Evolutionary conservation across 1,140 invertebrate genomes (phyloP).

Genomic region (Sitodiplosis mosellana): DNA sequence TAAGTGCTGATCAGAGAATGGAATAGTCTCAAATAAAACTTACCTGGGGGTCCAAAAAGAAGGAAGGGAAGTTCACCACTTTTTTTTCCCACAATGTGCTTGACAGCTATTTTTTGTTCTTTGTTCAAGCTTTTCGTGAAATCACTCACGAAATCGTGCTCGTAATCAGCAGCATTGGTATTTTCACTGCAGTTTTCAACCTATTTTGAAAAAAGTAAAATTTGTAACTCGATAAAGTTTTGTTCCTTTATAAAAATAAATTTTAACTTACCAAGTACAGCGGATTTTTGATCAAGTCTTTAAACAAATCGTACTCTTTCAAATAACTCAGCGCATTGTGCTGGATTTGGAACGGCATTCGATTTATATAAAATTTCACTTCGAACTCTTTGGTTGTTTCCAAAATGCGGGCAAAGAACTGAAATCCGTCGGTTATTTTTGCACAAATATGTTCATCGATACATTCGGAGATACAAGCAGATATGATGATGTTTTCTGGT

Average conservation of each 20-base stretch:
- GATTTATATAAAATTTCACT: slow-evolving; percentile 12
- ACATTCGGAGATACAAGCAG: too few relatives aligned
- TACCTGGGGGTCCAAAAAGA: neutral
- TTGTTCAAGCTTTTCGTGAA: slow-evolving; percentile 26
- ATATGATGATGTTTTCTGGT: too few relatives aligned
- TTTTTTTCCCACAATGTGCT: slow-evolving; percentile 35
- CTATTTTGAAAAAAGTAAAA: neutral
- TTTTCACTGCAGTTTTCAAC: too few relatives aligned
- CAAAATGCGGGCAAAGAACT: too few relatives aligned
- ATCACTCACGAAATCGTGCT: neutral
- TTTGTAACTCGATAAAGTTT: neutral
- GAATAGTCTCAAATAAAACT: neutral
- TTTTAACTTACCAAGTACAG: neutral
- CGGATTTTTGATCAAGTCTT: neutral
- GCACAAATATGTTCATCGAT: too few relatives aligned
- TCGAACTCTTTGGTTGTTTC: too few relatives aligned
- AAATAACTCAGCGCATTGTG: neutral
- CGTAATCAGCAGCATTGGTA: too few relatives aligned
- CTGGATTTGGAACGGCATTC: neutral
- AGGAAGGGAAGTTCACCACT: slow-evolving; percentile 44
- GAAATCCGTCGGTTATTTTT: too few relatives aligned
- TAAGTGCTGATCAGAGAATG: neutral
- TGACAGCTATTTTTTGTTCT: slow-evolving; percentile 43
- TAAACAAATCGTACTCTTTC: neutral
- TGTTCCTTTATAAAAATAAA: neutral